Base-by-base conservation (phyloP, 2,113 vertebrate species). In the Dissostichus mawsoni region DNA sequence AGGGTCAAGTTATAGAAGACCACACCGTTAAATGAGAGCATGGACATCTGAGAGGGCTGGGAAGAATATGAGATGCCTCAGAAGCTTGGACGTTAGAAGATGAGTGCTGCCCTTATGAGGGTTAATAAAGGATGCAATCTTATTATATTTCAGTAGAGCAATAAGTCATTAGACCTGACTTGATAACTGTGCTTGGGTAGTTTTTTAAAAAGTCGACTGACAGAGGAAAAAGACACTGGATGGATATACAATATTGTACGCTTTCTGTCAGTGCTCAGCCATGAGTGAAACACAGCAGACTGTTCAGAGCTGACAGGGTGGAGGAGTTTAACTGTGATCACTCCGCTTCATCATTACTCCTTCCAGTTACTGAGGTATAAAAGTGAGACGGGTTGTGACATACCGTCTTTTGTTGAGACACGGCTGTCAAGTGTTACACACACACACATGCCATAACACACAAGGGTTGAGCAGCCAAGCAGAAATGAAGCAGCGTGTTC, bases 291-390 rank as follows among this genome's bases (percentile, higher is more conserved):
- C 44, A n/a, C 23, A 48, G 20, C 20, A 25, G 20, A 25, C 13
- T 70, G 66, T 57, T 20, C 53, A 25, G 55, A 71, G 55, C 12
- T 58, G 69, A 57, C 55, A 29, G 55, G 55, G 20, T 48, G 20
- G 55, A 71, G 41, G 41, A 71, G 69, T 48, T 20, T 50, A 59
- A 59, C 56, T 50, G 56, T 18, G 25, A 62, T 41, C 61, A 44
- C 14, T 18, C 36, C 13, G 48, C 71, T 18, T 55, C 51, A n/a
- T 56, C 56, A 64, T 64, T 47, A 33, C 17, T 56, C n/a, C 17
- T 36, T 66, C 52, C 62, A 76, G 23, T 57, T 66, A 18, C 23
- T 0, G 1, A 47, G 23, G 13, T 16, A 33, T 18, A 57, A 57
- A 66, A 33, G 57, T 36, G 73, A 57, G 44, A 48, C 1, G 4